phyloP scores from a whole-genome alignment of 2,888 invertebrate genomes.

The Sabellastarte sp. region DNA sequence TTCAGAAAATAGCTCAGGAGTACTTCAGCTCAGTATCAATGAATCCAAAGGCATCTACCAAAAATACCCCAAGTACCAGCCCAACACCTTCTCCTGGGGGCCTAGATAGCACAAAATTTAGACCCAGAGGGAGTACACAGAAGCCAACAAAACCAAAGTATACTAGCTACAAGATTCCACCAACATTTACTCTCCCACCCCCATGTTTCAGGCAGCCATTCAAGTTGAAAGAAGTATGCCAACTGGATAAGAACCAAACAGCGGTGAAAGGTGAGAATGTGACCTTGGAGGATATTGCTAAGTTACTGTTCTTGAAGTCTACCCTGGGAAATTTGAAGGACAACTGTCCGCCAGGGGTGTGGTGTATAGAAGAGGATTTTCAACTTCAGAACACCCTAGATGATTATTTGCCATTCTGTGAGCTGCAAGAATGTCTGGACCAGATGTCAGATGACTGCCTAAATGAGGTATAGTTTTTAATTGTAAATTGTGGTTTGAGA shows the following conservation, averaged over 20 bases:
- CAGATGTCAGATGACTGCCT: neutral
- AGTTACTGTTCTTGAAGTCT: neutral
- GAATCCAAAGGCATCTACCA: neutral
- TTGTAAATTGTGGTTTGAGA: too few relatives aligned
- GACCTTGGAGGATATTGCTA: neutral
- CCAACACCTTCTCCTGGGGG: neutral
- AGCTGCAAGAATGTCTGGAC: neutral
- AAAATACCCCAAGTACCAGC: neutral
- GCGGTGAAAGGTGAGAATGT: neutral
- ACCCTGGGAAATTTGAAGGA: neutral
- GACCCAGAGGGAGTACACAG: too few relatives aligned
- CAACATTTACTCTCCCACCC: neutral
- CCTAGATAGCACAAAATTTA: neutral
- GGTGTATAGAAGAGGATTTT: neutral
- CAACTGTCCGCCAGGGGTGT: neutral
- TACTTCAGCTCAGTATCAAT: neutral
- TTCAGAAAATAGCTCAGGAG: neutral
- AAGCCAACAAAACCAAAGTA: neutral
- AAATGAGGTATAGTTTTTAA: neutral
- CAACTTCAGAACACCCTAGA: neutral
- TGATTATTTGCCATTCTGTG: neutral
- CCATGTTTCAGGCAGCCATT: neutral
- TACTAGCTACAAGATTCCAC: neutral
- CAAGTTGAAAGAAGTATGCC: neutral
- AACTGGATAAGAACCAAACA: neutral